A percentile compares a stretch with the other conserved stretches of the same genome.
phyloP scores from a whole-genome alignment of 2,888 invertebrate genomes.

The Cantharis flavilabris region DNA sequence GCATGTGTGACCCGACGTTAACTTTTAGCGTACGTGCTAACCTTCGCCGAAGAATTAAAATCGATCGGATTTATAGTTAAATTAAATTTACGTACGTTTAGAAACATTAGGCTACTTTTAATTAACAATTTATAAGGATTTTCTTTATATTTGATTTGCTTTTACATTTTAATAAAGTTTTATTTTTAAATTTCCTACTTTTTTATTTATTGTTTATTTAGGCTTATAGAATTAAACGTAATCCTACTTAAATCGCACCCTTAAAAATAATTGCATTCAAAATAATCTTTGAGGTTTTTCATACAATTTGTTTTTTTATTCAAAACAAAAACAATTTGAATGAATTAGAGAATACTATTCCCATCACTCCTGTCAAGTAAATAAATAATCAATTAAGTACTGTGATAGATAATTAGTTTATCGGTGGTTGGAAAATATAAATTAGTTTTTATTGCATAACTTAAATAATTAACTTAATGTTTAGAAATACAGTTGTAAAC shows the following conservation, averaged over 20 bases:
- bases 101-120: neutral
- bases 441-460: neutral
- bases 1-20: neutral
- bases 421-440: neutral
- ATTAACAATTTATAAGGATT: neutral
- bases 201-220: neutral
- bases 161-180: neutral
- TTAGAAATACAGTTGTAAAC: neutral
- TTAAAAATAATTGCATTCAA: neutral
- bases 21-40: neutral
- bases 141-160: neutral
- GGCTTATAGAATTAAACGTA: neutral
- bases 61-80: neutral
- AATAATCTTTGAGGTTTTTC: neutral
- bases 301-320: neutral
- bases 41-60: neutral
- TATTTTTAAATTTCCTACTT: neutral
- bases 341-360: neutral
- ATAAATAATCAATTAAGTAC: too few relatives aligned
- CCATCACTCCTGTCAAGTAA: neutral
- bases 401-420: neutral
- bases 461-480: neutral
- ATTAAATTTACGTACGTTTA: neutral
- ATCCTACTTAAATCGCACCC: neutral
- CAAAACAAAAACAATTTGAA: neutral